Evolutionary conservation across 1,140 invertebrate genomes (phyloP), one percentile per base, ranked within the genome.

Genomic region (Cheumatopsyche charites): DNA sequence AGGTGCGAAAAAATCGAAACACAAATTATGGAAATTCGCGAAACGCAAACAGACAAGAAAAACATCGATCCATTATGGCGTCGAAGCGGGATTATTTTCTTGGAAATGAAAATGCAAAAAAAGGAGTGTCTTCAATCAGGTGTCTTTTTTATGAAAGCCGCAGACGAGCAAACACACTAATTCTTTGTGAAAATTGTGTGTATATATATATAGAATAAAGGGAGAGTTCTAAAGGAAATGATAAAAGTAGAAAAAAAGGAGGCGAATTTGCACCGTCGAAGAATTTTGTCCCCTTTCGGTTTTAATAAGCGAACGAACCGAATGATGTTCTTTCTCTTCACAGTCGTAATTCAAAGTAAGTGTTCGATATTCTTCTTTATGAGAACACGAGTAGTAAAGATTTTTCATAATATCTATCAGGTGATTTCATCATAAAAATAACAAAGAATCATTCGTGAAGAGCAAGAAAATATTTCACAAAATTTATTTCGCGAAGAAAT

Each of bases 41-140:
- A n/a, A 52, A 17, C 47, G 47, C 47, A 52, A 52, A 52, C 47
- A 52, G n/a, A 52, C 15, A 52, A 52, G 47, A 52, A 52, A 52
- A 52, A 52, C 47, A 52, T 52, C 47, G 47, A 52, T 52, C 47
- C 15, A 52, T 52, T 52, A 17, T 17, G 19, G 47, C 47, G 47
- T 19, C 19, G 47, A 15, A 13, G 47, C 6, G 47, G 47, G 13
- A 52, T 52, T 52, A 52, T 52, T 52, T 52, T 52, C n/a, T 15
- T 19, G 47, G 47, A 17, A 52, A 17, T 17, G 19, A 52, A 36
- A 36, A 36, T 36, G 29, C 3, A 9, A 36, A 36, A 36, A 36
- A 36, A 36, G 29, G 9, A 36, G 15, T 52, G 47, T 52, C 47
- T 15, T 15, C 47, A 52, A 52, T 52, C 47, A 52, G 47, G 15